Conservation (phyloP, 1,140 invertebrate species). For the Dendrolimus kikuchii region DNA sequence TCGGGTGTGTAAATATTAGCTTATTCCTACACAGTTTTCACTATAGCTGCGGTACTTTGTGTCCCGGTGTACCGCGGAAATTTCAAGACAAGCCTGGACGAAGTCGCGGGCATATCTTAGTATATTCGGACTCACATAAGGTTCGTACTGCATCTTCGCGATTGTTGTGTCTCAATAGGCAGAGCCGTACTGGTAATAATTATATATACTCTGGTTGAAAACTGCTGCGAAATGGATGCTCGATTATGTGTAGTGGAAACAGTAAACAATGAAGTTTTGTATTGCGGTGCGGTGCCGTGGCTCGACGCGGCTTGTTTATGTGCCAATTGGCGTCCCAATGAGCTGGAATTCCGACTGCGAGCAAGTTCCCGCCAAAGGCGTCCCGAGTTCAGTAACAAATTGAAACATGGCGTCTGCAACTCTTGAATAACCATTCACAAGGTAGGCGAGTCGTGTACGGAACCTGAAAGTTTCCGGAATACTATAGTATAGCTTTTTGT, state of each 20-base stretch:
- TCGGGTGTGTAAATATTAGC: too few relatives aligned
- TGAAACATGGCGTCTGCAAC: conserved; percentile 41
- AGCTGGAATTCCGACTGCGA: conserved; percentile 34
- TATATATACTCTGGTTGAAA: not conserved
- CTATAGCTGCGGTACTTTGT: too few relatives aligned
- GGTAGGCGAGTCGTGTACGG: conserved; percentile 29
- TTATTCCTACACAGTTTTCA: too few relatives aligned
- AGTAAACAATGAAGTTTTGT: conserved; percentile 45
- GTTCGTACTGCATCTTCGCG: too few relatives aligned
- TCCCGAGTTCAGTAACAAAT: conserved; percentile 45
- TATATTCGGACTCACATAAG: too few relatives aligned
- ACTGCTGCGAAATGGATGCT: conserved; percentile 18
- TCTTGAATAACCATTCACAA: conserved; percentile 61
- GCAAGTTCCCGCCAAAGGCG: conserved; percentile 42
- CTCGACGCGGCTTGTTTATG: conserved; percentile 50
- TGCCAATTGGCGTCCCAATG: conserved; percentile 55
- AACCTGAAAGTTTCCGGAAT: conserved; percentile 41
- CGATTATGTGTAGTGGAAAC: conserved; percentile 27
- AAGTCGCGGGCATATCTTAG: too few relatives aligned
- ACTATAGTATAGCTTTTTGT: conserved; percentile 25
- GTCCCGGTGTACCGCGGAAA: too few relatives aligned
- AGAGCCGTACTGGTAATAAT: too few relatives aligned
- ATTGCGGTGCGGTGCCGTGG: conserved; percentile 33
- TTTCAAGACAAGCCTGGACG: too few relatives aligned
- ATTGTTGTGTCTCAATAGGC: too few relatives aligned